These are phyloP conservation scores for Miniopterus natalensis DNA, from an alignment of 2,113 vertebrate species.

Conservation along the genomic window DNA sequence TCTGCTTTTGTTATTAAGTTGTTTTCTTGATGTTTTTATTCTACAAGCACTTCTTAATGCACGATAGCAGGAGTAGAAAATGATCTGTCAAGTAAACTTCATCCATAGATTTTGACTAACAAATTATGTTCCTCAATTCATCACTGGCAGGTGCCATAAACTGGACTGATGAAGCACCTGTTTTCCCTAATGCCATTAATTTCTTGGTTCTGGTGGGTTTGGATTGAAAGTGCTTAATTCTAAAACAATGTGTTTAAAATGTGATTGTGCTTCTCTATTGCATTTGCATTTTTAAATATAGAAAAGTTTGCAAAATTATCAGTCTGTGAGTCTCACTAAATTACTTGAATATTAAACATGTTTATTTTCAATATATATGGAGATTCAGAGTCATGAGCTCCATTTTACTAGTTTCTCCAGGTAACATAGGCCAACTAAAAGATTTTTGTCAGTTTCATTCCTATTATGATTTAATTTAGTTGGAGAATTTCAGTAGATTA, in stretches of 20 bases:
- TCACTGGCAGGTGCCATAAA: neutral
- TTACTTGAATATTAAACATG: conserved; percentile 65
- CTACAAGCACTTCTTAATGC: neutral
- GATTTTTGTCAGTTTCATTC: conserved; percentile 75
- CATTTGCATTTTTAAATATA: conserved; percentile 69
- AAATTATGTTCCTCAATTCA: neutral
- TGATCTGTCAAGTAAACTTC: neutral
- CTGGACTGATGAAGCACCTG: neutral
- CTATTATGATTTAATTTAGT: conserved; percentile 78
- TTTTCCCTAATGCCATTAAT: conserved; percentile 37
- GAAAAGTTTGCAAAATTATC: conserved; percentile 29
- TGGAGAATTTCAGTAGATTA: conserved; percentile 77
- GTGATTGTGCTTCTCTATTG: conserved; percentile 18
- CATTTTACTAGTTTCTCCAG: conserved; percentile 63
- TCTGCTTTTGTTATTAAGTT: neutral
- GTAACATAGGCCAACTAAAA: conserved; percentile 65
- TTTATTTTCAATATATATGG: conserved; percentile 75
- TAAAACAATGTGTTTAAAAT: conserved; percentile 43
- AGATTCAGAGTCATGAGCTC: conserved; percentile 65
- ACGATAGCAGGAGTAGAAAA: neutral
- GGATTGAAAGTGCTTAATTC: neutral
- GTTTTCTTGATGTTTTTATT: conserved; percentile 13
- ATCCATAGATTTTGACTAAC: neutral
- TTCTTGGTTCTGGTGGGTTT: conserved; percentile 17
- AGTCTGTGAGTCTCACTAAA: conserved; percentile 45